Conservation (phyloP, 2,797 vertebrate species). For the Coluber constrictor region DNA sequence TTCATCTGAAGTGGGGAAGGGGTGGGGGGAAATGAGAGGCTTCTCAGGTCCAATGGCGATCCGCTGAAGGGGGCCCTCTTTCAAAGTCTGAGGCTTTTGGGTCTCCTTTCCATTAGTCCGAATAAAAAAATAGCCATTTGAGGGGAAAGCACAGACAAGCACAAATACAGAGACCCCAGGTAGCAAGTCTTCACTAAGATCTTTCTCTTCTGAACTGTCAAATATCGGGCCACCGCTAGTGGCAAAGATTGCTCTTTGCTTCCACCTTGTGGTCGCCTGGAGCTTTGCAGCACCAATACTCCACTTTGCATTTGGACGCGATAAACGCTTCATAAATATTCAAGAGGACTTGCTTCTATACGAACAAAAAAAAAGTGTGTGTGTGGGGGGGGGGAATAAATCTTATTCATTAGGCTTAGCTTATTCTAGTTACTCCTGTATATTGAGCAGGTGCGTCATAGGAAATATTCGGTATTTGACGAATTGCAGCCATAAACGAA, state of each 20-base stretch:
- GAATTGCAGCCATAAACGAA: neutral
- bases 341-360: neutral
- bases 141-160: neutral
- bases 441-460: neutral
- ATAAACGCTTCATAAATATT: neutral
- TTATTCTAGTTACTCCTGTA: neutral
- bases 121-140: neutral
- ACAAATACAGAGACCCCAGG: neutral
- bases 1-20: neutral
- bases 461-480: neutral
- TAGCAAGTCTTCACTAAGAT: neutral
- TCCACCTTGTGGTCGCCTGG: neutral
- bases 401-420: fast-evolving
- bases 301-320: neutral
- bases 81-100: neutral
- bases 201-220: neutral
- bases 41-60: neutral
- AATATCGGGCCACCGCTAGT: neutral
- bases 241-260: neutral
- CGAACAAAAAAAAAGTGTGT: neutral
- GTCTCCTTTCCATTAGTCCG: neutral
- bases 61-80: neutral
- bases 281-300: neutral
- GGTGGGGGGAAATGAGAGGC: no score
- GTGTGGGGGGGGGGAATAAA: neutral